These are phyloP conservation scores for Albula glossodonta DNA, from an alignment of 2,113 vertebrate species.

Conservation along the genomic window DNA sequence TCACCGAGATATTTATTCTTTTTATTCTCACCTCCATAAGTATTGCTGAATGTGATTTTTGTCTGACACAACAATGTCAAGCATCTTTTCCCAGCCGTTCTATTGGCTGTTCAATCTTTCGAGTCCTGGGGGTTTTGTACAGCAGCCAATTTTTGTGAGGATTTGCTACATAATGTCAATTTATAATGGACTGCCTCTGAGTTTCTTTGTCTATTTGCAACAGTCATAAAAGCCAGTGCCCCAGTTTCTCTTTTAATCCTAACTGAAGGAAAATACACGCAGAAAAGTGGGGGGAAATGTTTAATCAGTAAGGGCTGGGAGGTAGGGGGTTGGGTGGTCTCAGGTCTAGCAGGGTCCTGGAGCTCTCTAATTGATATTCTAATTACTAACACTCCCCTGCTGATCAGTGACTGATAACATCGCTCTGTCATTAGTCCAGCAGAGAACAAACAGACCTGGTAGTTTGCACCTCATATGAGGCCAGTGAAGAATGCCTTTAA, in stretches of 20 bases:
- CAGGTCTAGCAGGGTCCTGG: background rate
- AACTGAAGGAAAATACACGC: background rate
- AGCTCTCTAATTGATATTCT: conserved; percentile 42
- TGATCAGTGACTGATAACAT: conserved; percentile 35
- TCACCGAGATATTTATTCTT: background rate
- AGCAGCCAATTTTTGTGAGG: background rate
- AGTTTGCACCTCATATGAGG: conserved; percentile 29
- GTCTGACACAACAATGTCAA: background rate
- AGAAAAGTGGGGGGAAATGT: background rate
- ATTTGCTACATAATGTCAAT: background rate
- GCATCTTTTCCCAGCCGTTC: background rate
- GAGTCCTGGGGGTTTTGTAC: background rate
- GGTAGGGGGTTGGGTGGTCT: background rate
- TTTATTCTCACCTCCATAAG: background rate
- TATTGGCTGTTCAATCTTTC: background rate
- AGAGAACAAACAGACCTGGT: conserved; percentile 27
- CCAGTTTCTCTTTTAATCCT: background rate
- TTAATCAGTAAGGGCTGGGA: background rate
- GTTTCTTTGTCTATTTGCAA: background rate
- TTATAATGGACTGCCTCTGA: background rate
- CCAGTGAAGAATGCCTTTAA: background rate
- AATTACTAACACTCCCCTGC: conserved; percentile 43
- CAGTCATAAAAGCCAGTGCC: background rate
- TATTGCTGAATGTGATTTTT: background rate
- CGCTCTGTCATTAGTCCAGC: conserved; percentile 35